Conservation (phyloP, 2,113 vertebrate species). For the Panthera tigris region DNA sequence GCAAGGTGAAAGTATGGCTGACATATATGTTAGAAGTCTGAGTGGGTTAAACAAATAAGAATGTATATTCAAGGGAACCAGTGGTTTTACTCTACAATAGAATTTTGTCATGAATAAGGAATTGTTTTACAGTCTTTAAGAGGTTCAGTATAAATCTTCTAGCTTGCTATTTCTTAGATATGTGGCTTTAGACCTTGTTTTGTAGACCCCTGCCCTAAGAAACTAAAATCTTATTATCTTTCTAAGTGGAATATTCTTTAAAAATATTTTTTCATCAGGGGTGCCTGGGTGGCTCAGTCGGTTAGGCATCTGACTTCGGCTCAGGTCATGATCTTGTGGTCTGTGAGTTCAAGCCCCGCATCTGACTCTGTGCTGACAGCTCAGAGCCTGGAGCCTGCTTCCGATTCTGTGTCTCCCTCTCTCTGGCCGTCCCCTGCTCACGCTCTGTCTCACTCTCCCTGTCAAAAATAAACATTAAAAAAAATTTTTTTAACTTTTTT, state of each 20-base stretch:
- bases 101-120: neutral
- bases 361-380: too few relatives aligned
- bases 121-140: slow-evolving; percentile 24
- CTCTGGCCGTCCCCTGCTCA: too few relatives aligned
- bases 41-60: neutral
- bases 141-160: slow-evolving; percentile 34
- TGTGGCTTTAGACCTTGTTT: neutral
- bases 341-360: too few relatives aligned
- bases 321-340: too few relatives aligned
- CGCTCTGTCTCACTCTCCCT: too few relatives aligned
- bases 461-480: too few relatives aligned
- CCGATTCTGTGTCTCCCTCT: too few relatives aligned
- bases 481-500: neutral
- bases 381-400: too few relatives aligned
- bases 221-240: neutral
- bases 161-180: neutral
- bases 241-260: neutral
- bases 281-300: too few relatives aligned
- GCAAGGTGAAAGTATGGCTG: neutral
- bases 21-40: neutral
- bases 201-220: neutral
- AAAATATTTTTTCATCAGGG: too few relatives aligned
- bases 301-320: too few relatives aligned
- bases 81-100: neutral
- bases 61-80: slow-evolving; percentile 9